phyloP scores from a whole-genome alignment of 2,888 invertebrate genomes.

The Diabrotica balteata region DNA sequence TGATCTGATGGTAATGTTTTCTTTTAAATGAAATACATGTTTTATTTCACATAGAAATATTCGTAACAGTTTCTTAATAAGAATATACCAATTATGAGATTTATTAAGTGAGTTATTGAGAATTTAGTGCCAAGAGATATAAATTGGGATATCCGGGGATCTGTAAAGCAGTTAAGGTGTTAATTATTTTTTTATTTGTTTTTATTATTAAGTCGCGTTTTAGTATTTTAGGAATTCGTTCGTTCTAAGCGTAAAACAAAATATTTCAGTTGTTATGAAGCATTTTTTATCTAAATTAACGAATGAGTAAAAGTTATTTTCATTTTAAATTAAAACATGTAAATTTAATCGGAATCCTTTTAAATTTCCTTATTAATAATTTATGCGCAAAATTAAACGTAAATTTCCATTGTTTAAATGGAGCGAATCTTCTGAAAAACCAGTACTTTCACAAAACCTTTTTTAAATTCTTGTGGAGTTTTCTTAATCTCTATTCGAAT shows the following conservation, averaged over 20 bases:
- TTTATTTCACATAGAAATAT: too few relatives aligned
- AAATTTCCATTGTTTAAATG: not conserved
- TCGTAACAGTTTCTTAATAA: too few relatives aligned
- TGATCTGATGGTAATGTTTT: too few relatives aligned
- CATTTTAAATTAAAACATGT: conserved; percentile 10
- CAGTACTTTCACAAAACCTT: not conserved
- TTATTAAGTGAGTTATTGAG: too few relatives aligned
- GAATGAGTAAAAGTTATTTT: conserved; percentile 32
- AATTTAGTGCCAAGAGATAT: too few relatives aligned
- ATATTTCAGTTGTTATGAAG: conserved; percentile 14
- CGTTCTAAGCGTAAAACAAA: conserved; percentile 15
- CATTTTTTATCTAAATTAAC: conserved; percentile 19
- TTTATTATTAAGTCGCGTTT: conserved; percentile 22
- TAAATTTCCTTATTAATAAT: conserved; percentile 30
- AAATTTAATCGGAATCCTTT: conserved; percentile 20
- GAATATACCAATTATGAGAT: too few relatives aligned
- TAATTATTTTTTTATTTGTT: conserved; percentile 4
- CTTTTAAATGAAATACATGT: too few relatives aligned
- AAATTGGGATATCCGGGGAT: too few relatives aligned
- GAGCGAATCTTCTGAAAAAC: not conserved
- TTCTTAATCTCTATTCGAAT: too few relatives aligned
- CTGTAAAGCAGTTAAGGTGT: too few relatives aligned
- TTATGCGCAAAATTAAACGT: conserved; percentile 2
- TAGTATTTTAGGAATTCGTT: conserved; percentile 19
- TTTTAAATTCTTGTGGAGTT: too few relatives aligned